Conservation (phyloP, 92 coral and sea anemone species). For the Epizoanthus illoricatus region DNA sequence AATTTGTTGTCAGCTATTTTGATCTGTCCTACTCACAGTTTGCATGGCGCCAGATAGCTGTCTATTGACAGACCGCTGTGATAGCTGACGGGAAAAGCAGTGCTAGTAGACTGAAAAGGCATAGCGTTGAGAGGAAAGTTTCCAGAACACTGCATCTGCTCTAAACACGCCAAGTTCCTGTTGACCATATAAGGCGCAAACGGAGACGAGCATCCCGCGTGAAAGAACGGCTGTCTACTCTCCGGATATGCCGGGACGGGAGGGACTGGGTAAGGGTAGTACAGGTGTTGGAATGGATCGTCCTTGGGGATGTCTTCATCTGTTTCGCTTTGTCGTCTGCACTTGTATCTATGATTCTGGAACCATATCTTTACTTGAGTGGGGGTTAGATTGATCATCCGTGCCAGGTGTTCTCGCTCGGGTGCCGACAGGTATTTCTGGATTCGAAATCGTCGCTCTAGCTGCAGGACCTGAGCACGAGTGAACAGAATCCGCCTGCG, state of each 20-base stretch:
- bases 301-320: conserved; percentile 34
- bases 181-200: conserved; percentile 41
- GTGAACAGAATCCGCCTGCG: conserved; percentile 89
- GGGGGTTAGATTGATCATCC: conserved; percentile 94
- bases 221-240: conserved; percentile 36
- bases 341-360: conserved; percentile 97
- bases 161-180: conserved; percentile 35
- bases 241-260: conserved; percentile 34
- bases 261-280: conserved; percentile 35
- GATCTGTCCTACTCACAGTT: conserved; percentile 21
- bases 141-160: conserved; percentile 34
- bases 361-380: conserved; percentile 98
- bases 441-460: conserved; percentile 92
- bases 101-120: conserved; percentile 30
- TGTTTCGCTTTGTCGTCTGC: conserved; percentile 72
- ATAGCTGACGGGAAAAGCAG: conserved; percentile 29
- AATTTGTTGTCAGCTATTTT: not conserved
- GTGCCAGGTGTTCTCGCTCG: conserved; percentile 93
- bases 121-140: conserved; percentile 39
- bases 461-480: conserved; percentile 88
- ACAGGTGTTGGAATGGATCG: conserved; percentile 38
- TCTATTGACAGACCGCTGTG: conserved; percentile 35
- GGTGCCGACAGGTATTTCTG: conserved; percentile 95
- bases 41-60: conserved; percentile 40
- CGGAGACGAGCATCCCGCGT: conserved; percentile 39